Evolutionary conservation across 2,888 invertebrate genomes (phyloP).

Genomic region (Sicus ferrugineus): DNA sequence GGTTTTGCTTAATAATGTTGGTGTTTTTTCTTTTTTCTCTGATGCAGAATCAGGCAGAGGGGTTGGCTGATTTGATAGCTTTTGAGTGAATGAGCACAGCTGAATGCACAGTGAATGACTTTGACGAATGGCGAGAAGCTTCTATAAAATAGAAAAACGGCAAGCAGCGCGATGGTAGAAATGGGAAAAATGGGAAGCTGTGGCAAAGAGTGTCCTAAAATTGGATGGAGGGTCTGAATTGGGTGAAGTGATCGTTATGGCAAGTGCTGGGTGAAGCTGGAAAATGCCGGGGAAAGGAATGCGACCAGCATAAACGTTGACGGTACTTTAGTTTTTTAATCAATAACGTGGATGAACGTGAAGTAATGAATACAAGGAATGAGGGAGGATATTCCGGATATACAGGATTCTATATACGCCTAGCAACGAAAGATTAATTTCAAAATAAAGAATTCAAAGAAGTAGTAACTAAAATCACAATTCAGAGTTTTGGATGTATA

Average conservation of each 20-base stretch:
- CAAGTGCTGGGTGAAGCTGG: no score
- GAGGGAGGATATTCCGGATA: no score
- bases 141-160: background rate
- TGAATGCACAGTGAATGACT: constrained; percentile 18
- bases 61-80: constrained; percentile 19
- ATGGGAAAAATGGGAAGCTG: background rate
- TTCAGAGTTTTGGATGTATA: no score
- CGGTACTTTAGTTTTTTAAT: background rate
- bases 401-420: no score
- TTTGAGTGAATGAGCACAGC: constrained; percentile 13
- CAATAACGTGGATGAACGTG: no score
- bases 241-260: background rate
- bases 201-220: background rate
- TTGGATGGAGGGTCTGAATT: background rate
- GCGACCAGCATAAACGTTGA: background rate
- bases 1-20: background rate
- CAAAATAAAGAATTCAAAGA: no score
- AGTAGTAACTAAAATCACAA: no score
- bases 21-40: background rate
- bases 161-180: background rate
- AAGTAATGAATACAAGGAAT: no score
- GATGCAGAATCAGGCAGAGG: background rate
- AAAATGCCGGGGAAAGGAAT: no score
- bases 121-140: constrained; percentile 1
- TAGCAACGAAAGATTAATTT: no score